These are phyloP conservation scores for Chelidonichthys spinosus DNA, from an alignment of 2,797 vertebrate species.

Conservation along the genomic window DNA sequence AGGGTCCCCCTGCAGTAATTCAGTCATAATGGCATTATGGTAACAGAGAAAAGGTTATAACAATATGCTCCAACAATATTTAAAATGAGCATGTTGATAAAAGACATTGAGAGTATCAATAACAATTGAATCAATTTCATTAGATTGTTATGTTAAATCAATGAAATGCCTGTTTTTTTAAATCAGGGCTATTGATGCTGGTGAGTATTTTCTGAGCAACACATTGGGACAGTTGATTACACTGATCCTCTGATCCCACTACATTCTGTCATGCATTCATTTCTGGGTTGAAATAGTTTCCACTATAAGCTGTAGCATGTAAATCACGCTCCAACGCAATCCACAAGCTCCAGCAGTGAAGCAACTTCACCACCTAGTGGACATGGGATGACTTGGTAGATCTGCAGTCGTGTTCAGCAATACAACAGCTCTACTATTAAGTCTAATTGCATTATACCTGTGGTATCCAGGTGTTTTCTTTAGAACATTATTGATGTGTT, in stretches of 20 bases:
- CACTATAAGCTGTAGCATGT: neutral
- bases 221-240: neutral
- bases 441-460: too few species aligned
- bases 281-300: neutral
- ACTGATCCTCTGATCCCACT: neutral
- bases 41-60: neutral
- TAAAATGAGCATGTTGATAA: neutral
- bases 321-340: neutral
- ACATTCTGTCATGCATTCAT: neutral
- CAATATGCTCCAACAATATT: neutral
- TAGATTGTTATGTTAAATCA: neutral
- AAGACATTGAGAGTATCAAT: neutral
- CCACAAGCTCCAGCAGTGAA: neutral
- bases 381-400: neutral
- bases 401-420: neutral
- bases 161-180: neutral
- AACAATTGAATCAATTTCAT: neutral
- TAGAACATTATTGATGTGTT: neutral
- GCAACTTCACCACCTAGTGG: constrained; percentile 47
- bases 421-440: neutral
- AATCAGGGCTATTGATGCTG: neutral
- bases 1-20: too few species aligned
- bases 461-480: neutral
- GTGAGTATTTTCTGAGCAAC: neutral
- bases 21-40: neutral